A percentile compares a stretch with the other conserved stretches of the same genome.
These are phyloP conservation scores for Neostethus bicornis DNA, from an alignment of 2,797 vertebrate genomes.

Conservation along the genomic window DNA sequence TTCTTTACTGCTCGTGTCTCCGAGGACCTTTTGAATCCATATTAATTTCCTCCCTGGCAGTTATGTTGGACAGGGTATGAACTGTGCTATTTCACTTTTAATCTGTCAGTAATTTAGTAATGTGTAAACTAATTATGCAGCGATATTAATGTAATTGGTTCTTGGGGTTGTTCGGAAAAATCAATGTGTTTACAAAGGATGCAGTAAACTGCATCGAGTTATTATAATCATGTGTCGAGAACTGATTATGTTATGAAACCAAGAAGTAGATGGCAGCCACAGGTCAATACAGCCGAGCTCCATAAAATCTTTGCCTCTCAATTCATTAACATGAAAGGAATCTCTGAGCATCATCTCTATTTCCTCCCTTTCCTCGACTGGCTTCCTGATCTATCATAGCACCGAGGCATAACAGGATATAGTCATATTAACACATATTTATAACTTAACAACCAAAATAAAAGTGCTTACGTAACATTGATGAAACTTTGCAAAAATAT, in stretches of 20 bases:
- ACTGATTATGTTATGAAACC: slow-evolving; percentile 89
- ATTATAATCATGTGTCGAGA: slow-evolving; percentile 90
- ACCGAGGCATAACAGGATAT: not conserved
- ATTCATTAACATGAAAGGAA: slow-evolving; percentile 72
- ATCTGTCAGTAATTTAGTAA: slow-evolving; percentile 99
- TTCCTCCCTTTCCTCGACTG: slow-evolving; percentile 20
- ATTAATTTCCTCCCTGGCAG: slow-evolving; percentile 99
- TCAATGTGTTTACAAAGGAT: slow-evolving; percentile 95
- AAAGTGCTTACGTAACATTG: not conserved
- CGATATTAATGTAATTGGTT: slow-evolving; percentile 99
- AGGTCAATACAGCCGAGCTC: slow-evolving; percentile 77
- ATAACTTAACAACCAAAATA: not conserved
- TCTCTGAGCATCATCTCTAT: slow-evolving; percentile 18
- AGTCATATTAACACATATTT: slow-evolving; percentile 11
- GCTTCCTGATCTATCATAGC: slow-evolving; percentile 15
- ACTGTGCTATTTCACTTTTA: slow-evolving; percentile 99
- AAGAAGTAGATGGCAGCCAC: slow-evolving; percentile 83
- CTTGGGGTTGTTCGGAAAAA: slow-evolving; percentile 90
- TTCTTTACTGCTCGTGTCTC: slow-evolving; percentile 86
- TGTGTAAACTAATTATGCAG: slow-evolving; percentile 99
- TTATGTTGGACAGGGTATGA: slow-evolving; percentile 93
- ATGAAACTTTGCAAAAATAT: no score
- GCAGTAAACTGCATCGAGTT: slow-evolving; percentile 87
- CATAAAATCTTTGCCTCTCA: slow-evolving; percentile 77
- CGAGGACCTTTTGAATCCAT: slow-evolving; percentile 98